phyloP scores from a whole-genome alignment of 1,140 invertebrate genomes.

The Marisa cornuarietis region DNA sequence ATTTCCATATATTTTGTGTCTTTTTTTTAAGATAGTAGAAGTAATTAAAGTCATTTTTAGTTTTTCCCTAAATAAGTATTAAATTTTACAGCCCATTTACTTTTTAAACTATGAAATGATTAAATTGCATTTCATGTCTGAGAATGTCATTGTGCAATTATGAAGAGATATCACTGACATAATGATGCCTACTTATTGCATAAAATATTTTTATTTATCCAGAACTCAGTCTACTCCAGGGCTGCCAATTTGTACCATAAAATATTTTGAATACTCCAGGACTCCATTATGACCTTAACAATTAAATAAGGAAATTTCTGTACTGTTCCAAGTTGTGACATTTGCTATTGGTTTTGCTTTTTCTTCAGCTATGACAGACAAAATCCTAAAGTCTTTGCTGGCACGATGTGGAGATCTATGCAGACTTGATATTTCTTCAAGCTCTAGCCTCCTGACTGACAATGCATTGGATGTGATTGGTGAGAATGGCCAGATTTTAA shows the following conservation, averaged over 20 bases:
- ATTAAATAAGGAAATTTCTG: too few species aligned
- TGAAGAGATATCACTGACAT: too few species aligned
- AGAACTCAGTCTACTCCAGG: too few species aligned
- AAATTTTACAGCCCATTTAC: too few species aligned
- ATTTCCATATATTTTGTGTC: background rate
- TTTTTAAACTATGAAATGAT: too few species aligned
- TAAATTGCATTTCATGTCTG: too few species aligned
- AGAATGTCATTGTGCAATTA: too few species aligned
- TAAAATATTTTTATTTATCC: too few species aligned
- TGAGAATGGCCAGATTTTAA: background rate
- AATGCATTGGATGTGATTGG: slow-evolving; percentile 3
- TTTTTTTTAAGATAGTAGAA: background rate
- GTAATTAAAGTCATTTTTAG: too few species aligned
- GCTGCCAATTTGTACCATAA: background rate
- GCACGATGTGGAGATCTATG: background rate
- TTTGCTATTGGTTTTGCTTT: background rate
- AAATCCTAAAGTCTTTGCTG: slow-evolving; percentile 5
- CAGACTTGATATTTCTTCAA: background rate
- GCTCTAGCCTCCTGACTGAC: background rate
- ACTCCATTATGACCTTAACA: background rate
- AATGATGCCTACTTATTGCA: too few species aligned
- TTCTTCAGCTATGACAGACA: slow-evolving; percentile 9
- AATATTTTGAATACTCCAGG: background rate
- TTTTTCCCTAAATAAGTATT: too few species aligned
- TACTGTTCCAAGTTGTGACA: too few species aligned